phyloP scores from a whole-genome alignment of 2,113 vertebrate species.

The Otocyon megalotis region DNA sequence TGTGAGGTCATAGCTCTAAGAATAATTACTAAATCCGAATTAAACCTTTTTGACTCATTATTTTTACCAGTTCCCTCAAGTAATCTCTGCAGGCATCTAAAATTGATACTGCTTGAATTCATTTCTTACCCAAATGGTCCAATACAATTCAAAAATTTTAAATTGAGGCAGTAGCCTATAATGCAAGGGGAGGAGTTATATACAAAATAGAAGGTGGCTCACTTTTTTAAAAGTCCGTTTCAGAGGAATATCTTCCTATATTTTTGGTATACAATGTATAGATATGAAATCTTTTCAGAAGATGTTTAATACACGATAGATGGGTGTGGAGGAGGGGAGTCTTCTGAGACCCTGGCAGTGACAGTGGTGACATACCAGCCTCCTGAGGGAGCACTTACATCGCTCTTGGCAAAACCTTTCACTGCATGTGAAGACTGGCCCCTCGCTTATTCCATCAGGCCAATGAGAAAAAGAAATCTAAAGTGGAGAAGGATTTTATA shows the following conservation, averaged over 20 bases:
- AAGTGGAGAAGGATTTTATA: neutral
- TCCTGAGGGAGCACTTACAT: neutral
- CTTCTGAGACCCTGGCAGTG: neutral
- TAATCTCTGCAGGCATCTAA: neutral
- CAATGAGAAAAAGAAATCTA: neutral
- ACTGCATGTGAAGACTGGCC: neutral
- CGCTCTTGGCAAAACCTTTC: neutral
- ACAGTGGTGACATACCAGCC: too few species aligned
- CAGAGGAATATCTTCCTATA: neutral
- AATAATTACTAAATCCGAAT: neutral
- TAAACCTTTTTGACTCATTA: neutral
- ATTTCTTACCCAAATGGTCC: neutral
- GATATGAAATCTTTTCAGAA: neutral
- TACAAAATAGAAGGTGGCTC: neutral
- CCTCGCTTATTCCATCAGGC: neutral
- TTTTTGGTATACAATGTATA: neutral
- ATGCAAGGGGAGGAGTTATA: neutral
- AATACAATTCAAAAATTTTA: neutral
- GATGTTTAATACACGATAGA: neutral
- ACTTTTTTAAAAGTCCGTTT: neutral
- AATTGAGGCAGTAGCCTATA: neutral
- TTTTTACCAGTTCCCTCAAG: neutral
- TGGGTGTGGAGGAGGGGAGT: rapidly evolving
- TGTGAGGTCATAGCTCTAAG: neutral
- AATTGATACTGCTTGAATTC: neutral